These are phyloP conservation scores for Hecatera dysodea DNA, from an alignment of 2,888 invertebrate genomes.

Conservation along the genomic window DNA sequence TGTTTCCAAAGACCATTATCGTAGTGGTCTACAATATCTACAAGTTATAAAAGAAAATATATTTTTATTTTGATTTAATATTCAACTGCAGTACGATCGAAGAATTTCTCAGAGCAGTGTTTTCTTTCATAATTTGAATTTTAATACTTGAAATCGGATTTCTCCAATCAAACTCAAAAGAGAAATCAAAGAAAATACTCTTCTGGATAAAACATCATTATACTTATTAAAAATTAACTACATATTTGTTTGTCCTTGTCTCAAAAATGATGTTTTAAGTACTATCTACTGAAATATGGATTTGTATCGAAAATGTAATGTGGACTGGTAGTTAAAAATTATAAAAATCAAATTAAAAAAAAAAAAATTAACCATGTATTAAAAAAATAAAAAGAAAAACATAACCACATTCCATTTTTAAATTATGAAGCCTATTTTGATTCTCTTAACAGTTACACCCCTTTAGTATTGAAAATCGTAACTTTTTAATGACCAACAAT, in stretches of 20 bases:
- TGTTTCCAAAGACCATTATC: not conserved
- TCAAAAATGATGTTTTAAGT: conserved; percentile 49
- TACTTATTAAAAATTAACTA: conserved; percentile 8
- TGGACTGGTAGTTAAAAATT: conserved; percentile 3
- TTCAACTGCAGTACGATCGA: conserved; percentile 42
- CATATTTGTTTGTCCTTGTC: not conserved
- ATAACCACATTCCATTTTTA: conserved; percentile 48
- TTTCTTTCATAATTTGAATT: conserved; percentile 8
- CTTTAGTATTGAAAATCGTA: conserved; percentile 19
- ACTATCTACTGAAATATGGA: conserved; percentile 3
- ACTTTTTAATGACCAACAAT: conserved; percentile 32
- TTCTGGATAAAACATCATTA: conserved; percentile 38
- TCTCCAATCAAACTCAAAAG: not conserved
- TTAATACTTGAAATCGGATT: not conserved
- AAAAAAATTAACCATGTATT: not conserved
- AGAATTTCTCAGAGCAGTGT: not conserved
- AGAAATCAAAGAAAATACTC: conserved; percentile 4
- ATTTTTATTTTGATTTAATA: not conserved
- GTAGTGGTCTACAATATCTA: not conserved
- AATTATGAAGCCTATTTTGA: conserved; percentile 56
- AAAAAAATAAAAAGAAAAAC: not conserved
- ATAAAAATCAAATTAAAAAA: not conserved
- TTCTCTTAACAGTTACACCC: conserved; percentile 14
- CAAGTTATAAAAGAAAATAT: not conserved
- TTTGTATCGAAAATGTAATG: conserved; percentile 50